A percentile compares a stretch with the other conserved stretches of the same genome.
Conservation (phyloP, 53 echinoderm and acorn worm genomes). For the Temnopleurus reevesii region DNA sequence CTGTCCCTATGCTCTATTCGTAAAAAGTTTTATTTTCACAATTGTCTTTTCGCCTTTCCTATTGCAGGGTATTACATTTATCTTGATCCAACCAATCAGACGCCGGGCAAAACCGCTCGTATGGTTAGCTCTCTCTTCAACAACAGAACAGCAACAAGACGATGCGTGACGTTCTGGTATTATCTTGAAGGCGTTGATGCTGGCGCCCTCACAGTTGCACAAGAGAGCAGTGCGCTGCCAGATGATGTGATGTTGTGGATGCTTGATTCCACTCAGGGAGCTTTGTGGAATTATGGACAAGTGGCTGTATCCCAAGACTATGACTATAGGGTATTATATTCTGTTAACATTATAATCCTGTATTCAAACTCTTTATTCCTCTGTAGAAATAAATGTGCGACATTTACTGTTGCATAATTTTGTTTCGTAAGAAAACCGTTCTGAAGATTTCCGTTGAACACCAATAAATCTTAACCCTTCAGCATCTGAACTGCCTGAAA, state of each 20-base stretch:
- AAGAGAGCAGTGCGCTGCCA: not conserved
- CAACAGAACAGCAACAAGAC: conserved; percentile 6
- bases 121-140: conserved; percentile 28
- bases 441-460: too few relatives aligned
- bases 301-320: conserved; percentile 54
- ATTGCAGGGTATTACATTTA: conserved; percentile 71
- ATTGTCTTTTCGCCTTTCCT: not conserved
- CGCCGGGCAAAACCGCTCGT: not conserved
- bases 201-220: conserved; percentile 55
- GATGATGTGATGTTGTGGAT: conserved; percentile 26
- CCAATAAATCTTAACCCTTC: too few relatives aligned
- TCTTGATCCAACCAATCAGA: conserved; percentile 49
- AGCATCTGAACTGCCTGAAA: too few relatives aligned
- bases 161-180: conserved; percentile 82
- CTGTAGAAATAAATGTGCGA: too few relatives aligned
- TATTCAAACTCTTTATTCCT: too few relatives aligned
- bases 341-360: too few relatives aligned
- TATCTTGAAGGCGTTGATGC: conserved; percentile 67
- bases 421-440: too few relatives aligned
- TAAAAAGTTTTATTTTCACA: too few relatives aligned
- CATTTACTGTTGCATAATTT: too few relatives aligned
- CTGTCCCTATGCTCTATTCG: too few relatives aligned
- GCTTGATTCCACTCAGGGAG: conserved; percentile 52
- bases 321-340: conserved; percentile 39
- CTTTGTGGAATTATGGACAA: conserved; percentile 70